Conservation (phyloP, 2,888 invertebrate genomes). For the Morpho deidamia region DNA sequence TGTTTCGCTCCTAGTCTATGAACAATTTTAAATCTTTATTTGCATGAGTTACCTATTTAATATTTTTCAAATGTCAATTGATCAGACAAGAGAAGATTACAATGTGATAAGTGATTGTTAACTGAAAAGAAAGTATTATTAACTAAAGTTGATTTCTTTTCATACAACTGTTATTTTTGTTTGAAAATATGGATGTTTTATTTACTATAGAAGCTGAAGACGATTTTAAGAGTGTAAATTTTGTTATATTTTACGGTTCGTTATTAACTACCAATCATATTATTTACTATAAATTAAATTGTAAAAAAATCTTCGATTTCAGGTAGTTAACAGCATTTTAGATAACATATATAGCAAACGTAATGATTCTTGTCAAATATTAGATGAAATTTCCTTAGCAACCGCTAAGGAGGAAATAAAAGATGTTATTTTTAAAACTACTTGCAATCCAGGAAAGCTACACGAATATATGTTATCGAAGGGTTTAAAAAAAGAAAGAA, state of each 20-base stretch:
- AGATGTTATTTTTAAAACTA: conserved; percentile 32
- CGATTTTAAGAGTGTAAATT: conserved; percentile 38
- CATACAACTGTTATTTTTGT: too few relatives aligned
- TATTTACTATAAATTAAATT: neutral
- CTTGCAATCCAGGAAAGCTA: conserved; percentile 36
- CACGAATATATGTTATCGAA: conserved; percentile 28
- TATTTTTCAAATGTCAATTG: too few relatives aligned
- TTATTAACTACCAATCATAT: neutral
- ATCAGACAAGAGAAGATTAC: too few relatives aligned
- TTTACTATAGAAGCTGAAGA: conserved; percentile 15
- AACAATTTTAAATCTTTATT: too few relatives aligned
- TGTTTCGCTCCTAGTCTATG: too few relatives aligned
- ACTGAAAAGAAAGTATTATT: too few relatives aligned
- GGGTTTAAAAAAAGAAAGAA: conserved; percentile 35
- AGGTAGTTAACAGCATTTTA: conserved; percentile 38
- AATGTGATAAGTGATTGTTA: too few relatives aligned
- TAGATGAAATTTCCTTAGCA: conserved; percentile 14
- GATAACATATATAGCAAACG: conserved; percentile 31
- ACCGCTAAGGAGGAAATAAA: conserved; percentile 38
- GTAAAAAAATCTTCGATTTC: conserved; percentile 23
- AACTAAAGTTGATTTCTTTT: too few relatives aligned
- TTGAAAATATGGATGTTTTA: conserved; percentile 11
- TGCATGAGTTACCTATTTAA: too few relatives aligned
- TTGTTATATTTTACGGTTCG: neutral
- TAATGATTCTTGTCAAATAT: neutral